phyloP scores from a whole-genome alignment of 2,888 invertebrate genomes.

The Thumatha senex region DNA sequence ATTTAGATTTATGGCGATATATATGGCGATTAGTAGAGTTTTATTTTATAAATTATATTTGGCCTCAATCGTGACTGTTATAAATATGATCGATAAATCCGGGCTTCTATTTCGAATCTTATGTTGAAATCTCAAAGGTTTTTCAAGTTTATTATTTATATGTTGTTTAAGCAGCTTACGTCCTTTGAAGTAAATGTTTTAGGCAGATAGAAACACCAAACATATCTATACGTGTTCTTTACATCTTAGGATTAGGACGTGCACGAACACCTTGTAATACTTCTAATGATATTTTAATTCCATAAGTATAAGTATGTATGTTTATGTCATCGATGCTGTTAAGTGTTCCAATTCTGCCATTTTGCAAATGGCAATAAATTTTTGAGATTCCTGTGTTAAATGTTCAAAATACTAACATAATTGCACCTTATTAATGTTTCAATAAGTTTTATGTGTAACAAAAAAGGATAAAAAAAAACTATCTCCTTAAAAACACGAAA shows the following conservation, averaged over 20 bases:
- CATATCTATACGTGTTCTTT: slow-evolving; percentile 37
- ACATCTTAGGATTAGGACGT: slow-evolving; percentile 16
- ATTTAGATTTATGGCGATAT: slow-evolving; percentile 16
- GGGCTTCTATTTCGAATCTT: not conserved
- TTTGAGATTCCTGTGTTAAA: too few relatives aligned
- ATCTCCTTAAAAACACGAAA: too few relatives aligned
- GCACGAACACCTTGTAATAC: slow-evolving; percentile 8
- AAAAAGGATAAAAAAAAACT: too few relatives aligned
- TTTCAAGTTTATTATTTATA: not conserved
- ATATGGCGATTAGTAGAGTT: slow-evolving; percentile 23
- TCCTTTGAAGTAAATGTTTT: too few relatives aligned
- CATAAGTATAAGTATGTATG: not conserved
- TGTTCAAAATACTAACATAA: too few relatives aligned
- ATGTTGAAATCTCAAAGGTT: not conserved
- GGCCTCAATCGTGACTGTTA: not conserved
- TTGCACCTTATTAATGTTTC: too few relatives aligned
- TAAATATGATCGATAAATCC: not conserved
- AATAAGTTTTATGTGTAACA: too few relatives aligned
- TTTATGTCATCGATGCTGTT: not conserved
- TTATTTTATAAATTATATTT: not conserved
- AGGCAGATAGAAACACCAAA: slow-evolving; percentile 1
- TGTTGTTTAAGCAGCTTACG: too few relatives aligned
- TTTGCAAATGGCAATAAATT: too few relatives aligned
- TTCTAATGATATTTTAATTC: not conserved
- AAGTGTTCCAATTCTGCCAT: not conserved